phyloP scores from a whole-genome alignment of 1,140 invertebrate species.

The Pogonus chalceus region DNA sequence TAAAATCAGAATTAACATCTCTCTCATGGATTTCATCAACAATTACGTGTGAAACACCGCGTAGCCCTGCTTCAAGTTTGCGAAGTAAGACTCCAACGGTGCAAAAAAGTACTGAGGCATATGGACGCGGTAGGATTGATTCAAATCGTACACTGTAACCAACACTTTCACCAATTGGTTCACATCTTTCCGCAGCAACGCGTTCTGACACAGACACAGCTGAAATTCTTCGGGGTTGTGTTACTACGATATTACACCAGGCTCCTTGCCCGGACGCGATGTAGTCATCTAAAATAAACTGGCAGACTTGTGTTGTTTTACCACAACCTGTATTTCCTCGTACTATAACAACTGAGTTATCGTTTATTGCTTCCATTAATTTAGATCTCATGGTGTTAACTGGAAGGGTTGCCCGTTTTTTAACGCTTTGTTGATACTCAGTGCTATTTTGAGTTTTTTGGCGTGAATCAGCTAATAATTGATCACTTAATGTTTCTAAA shows the following conservation, averaged over 20 bases:
- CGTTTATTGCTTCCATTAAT: conserved; percentile 77
- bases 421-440: conserved; percentile 50
- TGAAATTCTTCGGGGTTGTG: conserved; percentile 89
- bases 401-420: conserved; percentile 60
- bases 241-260: conserved; percentile 81
- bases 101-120: conserved; percentile 89
- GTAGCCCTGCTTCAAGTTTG: conserved; percentile 76
- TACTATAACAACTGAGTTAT: conserved; percentile 79
- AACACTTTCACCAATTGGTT: conserved; percentile 71
- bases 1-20: conserved; percentile 94
- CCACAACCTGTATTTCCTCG: conserved; percentile 93
- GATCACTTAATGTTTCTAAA: conserved; percentile 71
- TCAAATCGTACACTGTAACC: conserved; percentile 92
- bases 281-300: conserved; percentile 94
- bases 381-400: conserved; percentile 59
- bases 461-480: conserved; percentile 55
- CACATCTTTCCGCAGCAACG: conserved; percentile 77
- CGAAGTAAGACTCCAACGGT: conserved; percentile 87
- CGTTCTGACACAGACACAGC: conserved; percentile 90
- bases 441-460: conserved; percentile 52
- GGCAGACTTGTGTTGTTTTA: conserved; percentile 79
- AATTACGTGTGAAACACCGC: conserved; percentile 83
- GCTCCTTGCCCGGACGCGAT: conserved; percentile 73
- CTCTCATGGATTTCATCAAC: conserved; percentile 97
- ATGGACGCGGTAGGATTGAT: conserved; percentile 77